Conservation (phyloP, 2,888 invertebrate species). For the Tubulanus polymorphus region DNA sequence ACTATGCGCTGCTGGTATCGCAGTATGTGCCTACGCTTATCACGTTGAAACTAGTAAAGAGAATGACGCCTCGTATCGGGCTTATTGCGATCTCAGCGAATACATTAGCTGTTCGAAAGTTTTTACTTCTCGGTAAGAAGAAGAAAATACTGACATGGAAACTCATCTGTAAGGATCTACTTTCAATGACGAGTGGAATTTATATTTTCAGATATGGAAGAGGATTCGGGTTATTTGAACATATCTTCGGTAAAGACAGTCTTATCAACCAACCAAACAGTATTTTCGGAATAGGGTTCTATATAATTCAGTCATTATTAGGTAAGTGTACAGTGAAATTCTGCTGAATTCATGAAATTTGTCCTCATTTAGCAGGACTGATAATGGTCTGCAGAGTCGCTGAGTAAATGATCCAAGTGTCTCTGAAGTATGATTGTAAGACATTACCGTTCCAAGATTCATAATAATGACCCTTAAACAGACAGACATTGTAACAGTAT, state of each 20-base stretch:
- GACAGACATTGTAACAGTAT: too few species aligned
- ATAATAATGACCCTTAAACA: too few species aligned
- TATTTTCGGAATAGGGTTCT: conserved; percentile 74
- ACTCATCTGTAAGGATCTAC: too few species aligned
- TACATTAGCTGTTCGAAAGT: conserved; percentile 80
- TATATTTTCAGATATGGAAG: conserved; percentile 69
- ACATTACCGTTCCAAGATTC: too few species aligned
- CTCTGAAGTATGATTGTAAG: too few species aligned
- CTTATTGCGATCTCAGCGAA: conserved; percentile 80
- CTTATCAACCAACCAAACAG: conserved; percentile 76
- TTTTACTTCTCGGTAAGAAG: conserved; percentile 78
- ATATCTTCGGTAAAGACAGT: conserved; percentile 63
- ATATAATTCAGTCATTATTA: conserved; percentile 65
- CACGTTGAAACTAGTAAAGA: conserved; percentile 72
- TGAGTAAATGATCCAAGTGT: too few species aligned
- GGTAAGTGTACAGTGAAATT: conserved; percentile 60
- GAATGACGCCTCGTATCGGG: conserved; percentile 66
- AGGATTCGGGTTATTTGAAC: conserved; percentile 77
- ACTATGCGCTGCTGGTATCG: conserved; percentile 34
- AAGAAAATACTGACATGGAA: too few species aligned
- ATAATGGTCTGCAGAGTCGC: too few species aligned
- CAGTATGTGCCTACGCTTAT: conserved; percentile 67
- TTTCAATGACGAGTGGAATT: too few species aligned
- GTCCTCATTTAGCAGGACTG: too few species aligned
- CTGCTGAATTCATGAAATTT: too few species aligned